A percentile compares a stretch with the other conserved stretches of the same genome.
These are phyloP conservation scores for Corapipo altera DNA, from an alignment of 2,113 vertebrate genomes.

Conservation along the genomic window DNA sequence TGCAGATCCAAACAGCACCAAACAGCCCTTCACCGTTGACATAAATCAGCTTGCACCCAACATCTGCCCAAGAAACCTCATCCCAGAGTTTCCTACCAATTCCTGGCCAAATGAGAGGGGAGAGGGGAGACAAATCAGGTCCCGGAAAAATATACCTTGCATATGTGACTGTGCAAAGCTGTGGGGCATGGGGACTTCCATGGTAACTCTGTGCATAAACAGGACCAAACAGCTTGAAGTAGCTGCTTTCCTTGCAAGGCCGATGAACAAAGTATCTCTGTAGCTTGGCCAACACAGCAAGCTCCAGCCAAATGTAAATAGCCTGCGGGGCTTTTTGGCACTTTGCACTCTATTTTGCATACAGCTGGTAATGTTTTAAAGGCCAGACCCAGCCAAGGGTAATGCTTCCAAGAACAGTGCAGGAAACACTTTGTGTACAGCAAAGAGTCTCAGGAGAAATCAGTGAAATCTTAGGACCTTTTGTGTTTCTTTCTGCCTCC, in stretches of 20 bases:
- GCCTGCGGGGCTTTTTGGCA: conserved; percentile 57
- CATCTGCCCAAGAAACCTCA: not conserved
- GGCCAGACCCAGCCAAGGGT: conserved; percentile 35
- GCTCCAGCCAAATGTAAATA: conserved; percentile 63
- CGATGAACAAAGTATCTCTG: conserved; percentile 48
- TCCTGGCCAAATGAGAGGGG: not conserved
- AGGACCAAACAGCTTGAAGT: conserved; percentile 53
- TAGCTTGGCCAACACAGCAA: conserved; percentile 56
- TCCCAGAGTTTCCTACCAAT: not conserved
- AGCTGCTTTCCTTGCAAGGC: conserved; percentile 50
- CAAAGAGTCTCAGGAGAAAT: conserved; percentile 45
- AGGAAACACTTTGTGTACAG: conserved; percentile 52
- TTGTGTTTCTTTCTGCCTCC: not conserved
- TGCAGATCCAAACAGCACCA: not conserved
- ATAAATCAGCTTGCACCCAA: not conserved
- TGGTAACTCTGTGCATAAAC: conserved; percentile 54
- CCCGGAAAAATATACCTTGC: not conserved
- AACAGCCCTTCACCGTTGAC: not conserved
- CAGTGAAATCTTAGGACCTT: conserved; percentile 39
- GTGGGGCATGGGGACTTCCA: not conserved
- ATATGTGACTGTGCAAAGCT: not conserved
- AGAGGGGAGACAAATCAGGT: not conserved
- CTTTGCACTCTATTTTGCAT: conserved; percentile 53
- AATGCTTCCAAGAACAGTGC: conserved; percentile 55
- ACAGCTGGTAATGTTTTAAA: conserved; percentile 68